Conservation (phyloP, 2,888 invertebrate genomes). For the Cylloceria caligata region DNA sequence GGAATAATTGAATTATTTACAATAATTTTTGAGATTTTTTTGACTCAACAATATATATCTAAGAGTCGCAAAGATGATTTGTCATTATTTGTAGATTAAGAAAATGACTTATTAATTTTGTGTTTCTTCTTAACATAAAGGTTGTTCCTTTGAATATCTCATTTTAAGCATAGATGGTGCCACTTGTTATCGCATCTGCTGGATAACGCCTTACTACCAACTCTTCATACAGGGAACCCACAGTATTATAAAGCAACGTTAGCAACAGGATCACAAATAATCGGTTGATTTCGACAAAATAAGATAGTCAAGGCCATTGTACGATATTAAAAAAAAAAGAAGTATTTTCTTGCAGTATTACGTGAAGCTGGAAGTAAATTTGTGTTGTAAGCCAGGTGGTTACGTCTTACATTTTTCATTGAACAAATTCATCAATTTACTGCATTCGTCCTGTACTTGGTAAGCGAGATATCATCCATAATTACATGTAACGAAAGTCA, state of each 20-base stretch:
- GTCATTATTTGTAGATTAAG: not conserved
- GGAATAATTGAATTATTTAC: not conserved
- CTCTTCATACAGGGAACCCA: not conserved
- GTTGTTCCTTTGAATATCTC: not conserved
- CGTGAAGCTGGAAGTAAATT: slow-evolving; percentile 35
- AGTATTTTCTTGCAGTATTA: slow-evolving; percentile 18
- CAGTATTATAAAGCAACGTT: slow-evolving; percentile 58
- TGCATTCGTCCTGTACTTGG: not conserved
- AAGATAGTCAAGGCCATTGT: not conserved
- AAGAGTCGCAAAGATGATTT: too few relatives aligned
- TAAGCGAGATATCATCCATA: slow-evolving; percentile 6
- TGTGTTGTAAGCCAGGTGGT: slow-evolving; percentile 16
- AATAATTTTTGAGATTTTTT: not conserved
- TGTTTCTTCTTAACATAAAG: not conserved
- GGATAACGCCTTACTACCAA: not conserved
- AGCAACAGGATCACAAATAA: slow-evolving; percentile 55
- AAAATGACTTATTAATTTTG: not conserved
- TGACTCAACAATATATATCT: too few relatives aligned
- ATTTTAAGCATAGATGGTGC: slow-evolving; percentile 49
- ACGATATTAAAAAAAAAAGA: slow-evolving; percentile 3
- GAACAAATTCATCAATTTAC: not conserved
- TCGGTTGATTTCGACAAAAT: slow-evolving; percentile 35
- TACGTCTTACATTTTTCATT: slow-evolving; percentile 4
- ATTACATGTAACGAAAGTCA: not conserved
- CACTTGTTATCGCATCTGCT: not conserved